Evolutionary conservation across 2,113 vertebrate genomes (phyloP).

Genomic region (Prochilodus magdalenae): DNA sequence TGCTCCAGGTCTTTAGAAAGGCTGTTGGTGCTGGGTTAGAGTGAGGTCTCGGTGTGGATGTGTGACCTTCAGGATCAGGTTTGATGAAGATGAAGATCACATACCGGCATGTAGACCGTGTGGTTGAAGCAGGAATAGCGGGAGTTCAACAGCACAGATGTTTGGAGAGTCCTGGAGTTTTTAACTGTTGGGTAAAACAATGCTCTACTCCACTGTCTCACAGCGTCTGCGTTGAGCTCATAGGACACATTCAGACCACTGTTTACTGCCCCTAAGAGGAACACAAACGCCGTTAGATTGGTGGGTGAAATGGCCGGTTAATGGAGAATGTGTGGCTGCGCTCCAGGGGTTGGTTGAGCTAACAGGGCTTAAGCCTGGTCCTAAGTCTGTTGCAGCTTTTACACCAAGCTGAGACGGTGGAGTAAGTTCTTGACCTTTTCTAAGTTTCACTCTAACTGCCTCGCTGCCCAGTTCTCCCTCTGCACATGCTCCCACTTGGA

Average conservation of each 20-base stretch:
- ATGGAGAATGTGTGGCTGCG: no score
- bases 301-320: neutral
- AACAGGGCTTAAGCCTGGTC: no score
- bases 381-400: no score
- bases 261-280: slow-evolving; percentile 15
- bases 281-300: neutral
- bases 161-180: slow-evolving; percentile 14
- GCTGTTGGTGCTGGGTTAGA: no score
- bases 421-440: no score
- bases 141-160: neutral
- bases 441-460: no score
- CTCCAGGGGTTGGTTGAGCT: no score
- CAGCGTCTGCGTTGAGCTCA: slow-evolving; percentile 73
- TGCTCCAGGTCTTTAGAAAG: no score
- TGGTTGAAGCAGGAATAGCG: slow-evolving; percentile 57
- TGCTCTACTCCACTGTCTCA: slow-evolving; percentile 65
- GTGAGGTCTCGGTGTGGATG: no score
- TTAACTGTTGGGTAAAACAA: slow-evolving; percentile 56
- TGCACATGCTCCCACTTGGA: no score
- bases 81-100: neutral
- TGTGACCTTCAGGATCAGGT: neutral
- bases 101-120: slow-evolving; percentile 66
- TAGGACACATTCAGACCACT: slow-evolving; percentile 68
- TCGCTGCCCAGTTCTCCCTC: no score
- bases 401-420: no score